Conservation (phyloP, 2,797 vertebrate species). For the Sparus aurata region DNA sequence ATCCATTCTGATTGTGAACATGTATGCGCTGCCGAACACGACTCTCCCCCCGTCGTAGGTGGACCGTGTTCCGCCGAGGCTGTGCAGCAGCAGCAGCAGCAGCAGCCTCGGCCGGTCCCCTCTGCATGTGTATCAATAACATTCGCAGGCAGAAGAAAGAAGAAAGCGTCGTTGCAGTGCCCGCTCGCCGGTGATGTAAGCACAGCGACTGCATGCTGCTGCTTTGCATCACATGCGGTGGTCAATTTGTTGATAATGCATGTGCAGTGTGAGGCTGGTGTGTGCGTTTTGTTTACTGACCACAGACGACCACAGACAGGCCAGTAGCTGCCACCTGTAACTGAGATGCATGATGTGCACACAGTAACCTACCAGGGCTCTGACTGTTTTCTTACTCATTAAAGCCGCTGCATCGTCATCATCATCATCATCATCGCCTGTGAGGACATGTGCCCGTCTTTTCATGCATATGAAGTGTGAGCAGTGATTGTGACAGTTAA, state of each 20-base stretch:
- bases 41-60: constrained; percentile 56
- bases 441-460: constrained; percentile 13
- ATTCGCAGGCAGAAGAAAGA: constrained; percentile 75
- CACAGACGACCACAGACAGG: constrained; percentile 70
- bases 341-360: constrained; percentile 68
- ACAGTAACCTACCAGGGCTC: constrained; percentile 36
- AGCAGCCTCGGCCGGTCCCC: constrained; percentile 68
- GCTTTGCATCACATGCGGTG: constrained; percentile 80
- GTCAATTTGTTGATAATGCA: constrained; percentile 78
- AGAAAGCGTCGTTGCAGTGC: constrained; percentile 82
- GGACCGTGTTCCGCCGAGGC: constrained; percentile 54
- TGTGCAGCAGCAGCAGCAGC: constrained; percentile 12
- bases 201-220: constrained; percentile 80
- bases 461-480: constrained; percentile 30
- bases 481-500: constrained; percentile 34
- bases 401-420: too few species aligned
- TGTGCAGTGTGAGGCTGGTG: constrained; percentile 48
- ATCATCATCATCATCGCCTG: background rate
- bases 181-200: constrained; percentile 80
- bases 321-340: constrained; percentile 83
- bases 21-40: constrained; percentile 69
- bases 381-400: constrained; percentile 33
- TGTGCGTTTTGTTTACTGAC: constrained; percentile 63
- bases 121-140: constrained; percentile 85
- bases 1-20: constrained; percentile 72